Evolutionary conservation across 2,113 vertebrate species (phyloP), one percentile per base, ranked within the genome.

Genomic region (Corydoras sp.): DNA sequence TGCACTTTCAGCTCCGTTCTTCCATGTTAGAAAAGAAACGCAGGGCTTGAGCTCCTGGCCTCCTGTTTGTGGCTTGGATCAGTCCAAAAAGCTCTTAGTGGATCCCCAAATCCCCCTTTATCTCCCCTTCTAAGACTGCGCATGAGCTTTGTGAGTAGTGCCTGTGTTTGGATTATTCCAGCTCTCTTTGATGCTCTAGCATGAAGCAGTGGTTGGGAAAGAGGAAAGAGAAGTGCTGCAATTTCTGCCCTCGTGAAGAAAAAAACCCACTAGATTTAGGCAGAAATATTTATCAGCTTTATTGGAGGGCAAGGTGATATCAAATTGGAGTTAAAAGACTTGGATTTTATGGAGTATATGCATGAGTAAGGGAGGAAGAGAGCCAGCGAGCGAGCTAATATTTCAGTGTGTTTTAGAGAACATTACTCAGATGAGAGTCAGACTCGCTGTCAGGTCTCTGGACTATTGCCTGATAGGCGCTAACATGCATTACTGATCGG

Each of bases 231-330:
- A 56, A 30, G 55, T 48, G 18, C 30, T 66, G 62, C 32, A 56
- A 13, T 70, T 69, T 67, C 31, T 66, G 79, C 83, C 82, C 85
- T 82, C 80, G 68, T 61, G 80, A 81, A 83, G 86, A 85, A 80
- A 81, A 83, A 87, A 85, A 87, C 81, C 81, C 81, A 78, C 81
- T 85, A 84, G 82, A 88, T 87, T 86, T 84, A 85, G 81, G 82
- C 85, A 82, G 82, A 84, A 86, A 87, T 87, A 83, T 88, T 88
- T 81, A 87, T 85, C 81, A 88, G 83, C 85, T 88, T 86, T 86
- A 86, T 88, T 85, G 89, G 86, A 83, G 85, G 82, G 71, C 81
- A 86, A 78, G 81, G 87, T 60, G 54, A 83, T 89, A 85, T 86
- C 84, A 86, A 88, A 83, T 83, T 85, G 85, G 84, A 83, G 84